These are phyloP conservation scores for Megaptera novaeangliae DNA, from an alignment of 2,113 vertebrate species.

Conservation along the genomic window DNA sequence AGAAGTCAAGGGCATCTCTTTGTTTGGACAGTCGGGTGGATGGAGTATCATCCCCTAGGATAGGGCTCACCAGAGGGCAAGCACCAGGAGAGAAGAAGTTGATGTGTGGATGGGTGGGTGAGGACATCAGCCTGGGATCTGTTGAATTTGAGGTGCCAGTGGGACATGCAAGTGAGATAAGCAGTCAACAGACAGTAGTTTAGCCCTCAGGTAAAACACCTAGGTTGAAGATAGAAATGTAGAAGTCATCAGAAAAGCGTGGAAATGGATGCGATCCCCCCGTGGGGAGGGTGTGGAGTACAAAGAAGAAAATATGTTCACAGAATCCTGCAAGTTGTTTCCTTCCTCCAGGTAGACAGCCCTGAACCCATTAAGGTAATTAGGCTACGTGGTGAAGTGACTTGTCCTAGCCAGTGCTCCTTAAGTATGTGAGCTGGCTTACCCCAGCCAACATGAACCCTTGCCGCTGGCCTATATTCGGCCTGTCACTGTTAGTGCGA, in stretches of 20 bases:
- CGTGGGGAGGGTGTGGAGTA: background rate
- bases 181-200: background rate
- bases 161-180: background rate
- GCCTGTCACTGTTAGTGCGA: background rate
- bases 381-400: background rate
- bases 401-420: conserved; percentile 2
- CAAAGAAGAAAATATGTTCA: background rate
- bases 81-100: background rate
- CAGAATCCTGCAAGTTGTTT: background rate
- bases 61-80: background rate
- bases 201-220: background rate
- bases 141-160: background rate
- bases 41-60: background rate
- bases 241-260: background rate
- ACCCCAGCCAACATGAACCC: background rate
- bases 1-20: background rate
- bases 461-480: background rate
- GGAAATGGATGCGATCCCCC: background rate
- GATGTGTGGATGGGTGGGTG: background rate
- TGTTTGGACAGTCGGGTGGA: background rate
- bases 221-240: background rate
- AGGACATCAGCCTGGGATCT: background rate
- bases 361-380: background rate
- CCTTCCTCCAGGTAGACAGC: background rate
- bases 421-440: background rate